Conservation (phyloP, 35 echinoderm and acorn worm genomes). For the Apostichopus japonicus region DNA sequence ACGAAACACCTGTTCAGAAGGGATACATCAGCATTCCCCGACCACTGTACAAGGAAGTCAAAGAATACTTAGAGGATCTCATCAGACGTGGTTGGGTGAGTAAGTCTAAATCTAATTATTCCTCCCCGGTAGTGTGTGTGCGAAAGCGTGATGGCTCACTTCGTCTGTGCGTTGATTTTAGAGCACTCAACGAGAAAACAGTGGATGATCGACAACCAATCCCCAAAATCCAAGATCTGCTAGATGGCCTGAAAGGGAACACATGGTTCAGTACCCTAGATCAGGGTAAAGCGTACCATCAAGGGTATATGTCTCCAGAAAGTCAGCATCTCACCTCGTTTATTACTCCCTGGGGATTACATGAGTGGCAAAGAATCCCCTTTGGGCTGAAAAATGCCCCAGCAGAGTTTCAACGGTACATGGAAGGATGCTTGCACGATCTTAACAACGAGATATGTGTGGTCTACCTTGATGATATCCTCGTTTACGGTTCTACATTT, state of each 20-base stretch:
- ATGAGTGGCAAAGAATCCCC: constrained; percentile 14
- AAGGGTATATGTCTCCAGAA: constrained; percentile 23
- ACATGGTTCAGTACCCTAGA: constrained; percentile 59
- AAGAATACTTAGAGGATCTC: constrained; percentile 16
- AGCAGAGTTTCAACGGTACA: no score
- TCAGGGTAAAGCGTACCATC: constrained; percentile 58
- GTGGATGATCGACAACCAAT: constrained; percentile 66
- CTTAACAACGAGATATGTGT: no score
- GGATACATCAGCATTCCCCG: constrained; percentile 54
- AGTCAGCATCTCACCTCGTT: constrained; percentile 1
- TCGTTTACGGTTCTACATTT: not conserved
- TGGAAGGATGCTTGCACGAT: no score
- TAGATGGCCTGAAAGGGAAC: constrained; percentile 69
- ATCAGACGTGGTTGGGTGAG: constrained; percentile 28
- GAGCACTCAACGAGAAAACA: constrained; percentile 55
- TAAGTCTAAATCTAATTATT: constrained; percentile 44
- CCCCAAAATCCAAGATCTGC: constrained; percentile 65
- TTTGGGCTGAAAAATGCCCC: no score
- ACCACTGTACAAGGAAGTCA: constrained; percentile 54
- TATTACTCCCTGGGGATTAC: constrained; percentile 13
- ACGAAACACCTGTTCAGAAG: constrained; percentile 61
- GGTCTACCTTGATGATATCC: not conserved
- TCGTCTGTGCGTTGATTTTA: constrained; percentile 31
- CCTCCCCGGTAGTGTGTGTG: constrained; percentile 49
- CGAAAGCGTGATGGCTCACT: constrained; percentile 41